Evolutionary conservation across 2,888 invertebrate species (phyloP), one percentile per base, ranked within the genome.

Genomic region (Andrena marginata): DNA sequence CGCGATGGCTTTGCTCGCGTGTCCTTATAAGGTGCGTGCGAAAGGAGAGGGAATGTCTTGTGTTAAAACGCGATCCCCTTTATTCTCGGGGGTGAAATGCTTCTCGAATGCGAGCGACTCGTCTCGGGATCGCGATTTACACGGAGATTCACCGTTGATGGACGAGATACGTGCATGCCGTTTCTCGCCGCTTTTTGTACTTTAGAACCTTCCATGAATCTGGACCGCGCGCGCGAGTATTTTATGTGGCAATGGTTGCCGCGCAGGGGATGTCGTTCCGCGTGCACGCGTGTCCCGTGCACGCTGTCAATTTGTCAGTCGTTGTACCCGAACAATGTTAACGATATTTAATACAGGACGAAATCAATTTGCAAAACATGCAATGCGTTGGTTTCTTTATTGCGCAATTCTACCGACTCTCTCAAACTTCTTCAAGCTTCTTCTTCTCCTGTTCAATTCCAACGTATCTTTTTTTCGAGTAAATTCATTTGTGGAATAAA

Each of bases 341-440:
- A 26, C 85, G 86, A 80, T 91, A 91, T 92, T 92, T 91, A 92
- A 92, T 92, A 92, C 86, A 92, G 85, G 81, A 88, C 81, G 82
- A 85, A 56, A 90, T 84, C 81, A 87, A 91, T 91, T 92, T 90
- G 82, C 89, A 90, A 84, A 81, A 85, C 29, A 67, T 3, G 6
- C n/a, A 29, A 56, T 26, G 23, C 33, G 20, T 42, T 35, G 29
- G n/a, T 42, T 8, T 20, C 16, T 69, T 69, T 42, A 42, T 42
- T 42, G 42, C 42, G 42, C 42, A 42, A 42, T 42, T 42, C 42
- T 42, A 5, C 42, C 3, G 42, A 42, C 42, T 42, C 16, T 13
- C 16, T 42, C 1, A 42, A 16, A 42, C 42, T 42, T 42, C 42
- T 13, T 42, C 16, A 42, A 42, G 42, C 42, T 42, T 16, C 13